Evolutionary conservation across 2,797 vertebrate genomes (phyloP), one percentile per base, ranked within the genome.

Genomic region (Diglossa cyanea): DNA sequence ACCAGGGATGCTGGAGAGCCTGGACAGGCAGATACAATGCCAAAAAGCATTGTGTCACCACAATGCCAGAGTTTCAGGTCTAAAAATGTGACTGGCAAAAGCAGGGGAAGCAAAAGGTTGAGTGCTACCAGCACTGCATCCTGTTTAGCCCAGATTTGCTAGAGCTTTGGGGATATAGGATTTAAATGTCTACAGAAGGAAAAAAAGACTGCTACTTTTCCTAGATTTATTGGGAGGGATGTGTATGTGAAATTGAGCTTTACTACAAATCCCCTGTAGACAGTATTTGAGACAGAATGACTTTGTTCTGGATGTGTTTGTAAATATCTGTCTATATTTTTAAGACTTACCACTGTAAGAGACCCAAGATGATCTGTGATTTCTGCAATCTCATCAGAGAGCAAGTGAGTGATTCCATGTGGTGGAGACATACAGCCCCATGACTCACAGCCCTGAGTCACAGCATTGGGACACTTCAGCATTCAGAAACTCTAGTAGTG

Each of bases 381-480:
- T 96, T 96, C 93, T 96, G 94, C 81, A 88, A 28, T 95, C 94
- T 97, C 86, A 90, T 96, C 78, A 53, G 88, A 96, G 90, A 94
- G 85, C 91, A 71, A 97, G 79, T 92, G 94, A 96, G 77, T 87
- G 86, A 94, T 95, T 95, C 86, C 88, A 82, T 33, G 76, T 2
- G 1, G 86, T 91, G 92, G 91, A 96, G 96, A 95, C 95, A 95
- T 75, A 73, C 92, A 96, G 85, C 65, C 83, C 61, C 61, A 31
- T 97, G 96, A 97, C 92, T 97, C 97, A 97, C 65, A 94, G 91
- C 78, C 90, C 80, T 97, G 97, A 97, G 96, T 97, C 97, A 97
- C 76, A 94, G 92, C 90, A 33, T 10, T 86, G 83, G 95, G 96
- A 94, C 81, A 88, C 91, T 91, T 93, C 86, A 94, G 88, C 76